Evolutionary conservation across 2,888 invertebrate genomes (phyloP).

Genomic region (Limnephilus lunatus): DNA sequence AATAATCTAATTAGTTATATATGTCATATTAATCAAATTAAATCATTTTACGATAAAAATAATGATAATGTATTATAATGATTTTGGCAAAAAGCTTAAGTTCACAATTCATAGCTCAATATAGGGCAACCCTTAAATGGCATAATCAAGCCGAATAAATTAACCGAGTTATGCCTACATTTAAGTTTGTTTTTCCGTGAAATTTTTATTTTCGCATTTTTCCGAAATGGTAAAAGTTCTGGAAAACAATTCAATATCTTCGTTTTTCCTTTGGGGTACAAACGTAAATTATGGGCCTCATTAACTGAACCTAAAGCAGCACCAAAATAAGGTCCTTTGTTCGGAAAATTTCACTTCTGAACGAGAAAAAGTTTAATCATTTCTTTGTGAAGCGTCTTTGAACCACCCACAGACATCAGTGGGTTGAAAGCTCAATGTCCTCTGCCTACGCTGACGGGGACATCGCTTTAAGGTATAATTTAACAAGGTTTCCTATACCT

Average conservation of each 20-base stretch:
- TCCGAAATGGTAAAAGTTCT: background rate
- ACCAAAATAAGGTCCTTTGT: background rate
- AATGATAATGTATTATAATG: no score
- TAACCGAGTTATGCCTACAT: background rate
- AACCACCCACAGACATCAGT: background rate
- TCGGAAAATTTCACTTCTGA: background rate
- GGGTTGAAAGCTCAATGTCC: background rate
- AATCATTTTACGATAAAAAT: no score
- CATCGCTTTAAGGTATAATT: background rate
- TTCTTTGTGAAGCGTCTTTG: background rate
- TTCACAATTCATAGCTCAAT: no score
- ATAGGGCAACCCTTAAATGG: no score
- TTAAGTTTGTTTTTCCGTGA: background rate
- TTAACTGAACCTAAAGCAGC: background rate
- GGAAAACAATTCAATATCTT: background rate
- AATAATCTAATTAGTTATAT: no score
- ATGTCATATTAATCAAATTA: no score
- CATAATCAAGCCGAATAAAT: background rate
- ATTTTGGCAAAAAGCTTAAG: no score
- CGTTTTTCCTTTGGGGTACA: background rate
- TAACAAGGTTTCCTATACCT: background rate
- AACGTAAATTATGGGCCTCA: background rate
- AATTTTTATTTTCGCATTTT: background rate
- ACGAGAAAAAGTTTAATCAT: background rate
- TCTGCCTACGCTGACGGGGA: background rate